Percentiles rank a stretch among this genome's conserved stretches.
Evolutionary conservation across 2,888 invertebrate genomes (phyloP).

Genomic region (Thecophora atra): DNA sequence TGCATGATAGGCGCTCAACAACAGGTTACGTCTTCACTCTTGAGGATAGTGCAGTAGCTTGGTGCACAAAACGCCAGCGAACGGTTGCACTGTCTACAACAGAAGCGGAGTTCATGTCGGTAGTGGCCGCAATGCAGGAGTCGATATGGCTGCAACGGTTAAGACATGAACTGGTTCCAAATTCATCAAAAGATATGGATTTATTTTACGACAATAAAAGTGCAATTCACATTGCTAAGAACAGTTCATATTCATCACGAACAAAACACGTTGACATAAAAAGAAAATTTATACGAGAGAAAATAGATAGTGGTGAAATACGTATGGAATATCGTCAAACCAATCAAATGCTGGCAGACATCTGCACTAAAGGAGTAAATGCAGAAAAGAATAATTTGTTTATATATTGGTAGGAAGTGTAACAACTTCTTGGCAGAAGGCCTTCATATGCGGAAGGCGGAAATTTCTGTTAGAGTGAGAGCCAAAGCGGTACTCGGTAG

Average conservation of each 20-base stretch:
- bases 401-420: too few relatives aligned
- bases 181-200: conserved; percentile 16
- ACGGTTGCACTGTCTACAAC: conserved; percentile 44
- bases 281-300: conserved; percentile 40
- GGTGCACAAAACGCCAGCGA: conserved; percentile 42
- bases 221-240: conserved; percentile 37
- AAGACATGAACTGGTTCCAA: conserved; percentile 16
- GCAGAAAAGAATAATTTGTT: not conserved
- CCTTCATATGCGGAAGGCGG: too few relatives aligned
- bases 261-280: conserved; percentile 43
- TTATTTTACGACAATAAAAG: conserved; percentile 39
- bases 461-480: too few relatives aligned
- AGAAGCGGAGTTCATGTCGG: conserved; percentile 45
- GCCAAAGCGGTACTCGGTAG: too few relatives aligned
- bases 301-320: conserved; percentile 25
- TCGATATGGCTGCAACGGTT: conserved; percentile 41
- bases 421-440: too few relatives aligned
- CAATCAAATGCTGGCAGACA: conserved; percentile 27
- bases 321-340: conserved; percentile 16
- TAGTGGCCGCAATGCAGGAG: conserved; percentile 43
- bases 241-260: conserved; percentile 37
- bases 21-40: conserved; percentile 19
- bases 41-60: conserved; percentile 41
- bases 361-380: conserved; percentile 27
- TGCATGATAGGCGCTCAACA: conserved; percentile 31